phyloP scores from a whole-genome alignment of 2,888 invertebrate genomes.

The Drosophila emarginata region DNA sequence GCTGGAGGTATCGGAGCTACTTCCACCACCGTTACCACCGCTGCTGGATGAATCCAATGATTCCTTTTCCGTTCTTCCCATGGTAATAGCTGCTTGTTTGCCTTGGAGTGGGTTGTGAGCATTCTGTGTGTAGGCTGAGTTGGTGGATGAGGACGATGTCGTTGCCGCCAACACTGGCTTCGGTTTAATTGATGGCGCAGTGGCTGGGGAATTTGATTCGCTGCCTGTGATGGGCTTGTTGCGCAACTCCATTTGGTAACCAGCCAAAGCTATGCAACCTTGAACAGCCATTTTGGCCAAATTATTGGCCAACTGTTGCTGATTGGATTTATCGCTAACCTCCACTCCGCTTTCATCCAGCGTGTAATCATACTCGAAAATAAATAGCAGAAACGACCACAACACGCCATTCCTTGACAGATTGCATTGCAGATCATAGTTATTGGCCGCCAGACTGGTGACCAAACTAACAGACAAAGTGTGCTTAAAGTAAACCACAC shows the following conservation, averaged over 20 bases:
- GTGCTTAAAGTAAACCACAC: slow-evolving; percentile 94
- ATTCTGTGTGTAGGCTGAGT: slow-evolving; percentile 81
- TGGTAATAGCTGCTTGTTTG: slow-evolving; percentile 78
- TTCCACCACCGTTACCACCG: neutral
- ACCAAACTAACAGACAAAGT: slow-evolving; percentile 95
- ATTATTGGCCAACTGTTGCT: slow-evolving; percentile 95
- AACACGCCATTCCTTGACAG: slow-evolving; percentile 93
- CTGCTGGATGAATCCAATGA: slow-evolving; percentile 75
- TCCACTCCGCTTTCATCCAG: slow-evolving; percentile 97
- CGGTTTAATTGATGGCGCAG: slow-evolving; percentile 53
- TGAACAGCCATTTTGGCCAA: slow-evolving; percentile 93
- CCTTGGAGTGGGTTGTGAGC: slow-evolving; percentile 82
- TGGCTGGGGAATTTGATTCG: slow-evolving; percentile 49
- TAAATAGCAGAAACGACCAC: slow-evolving; percentile 94
- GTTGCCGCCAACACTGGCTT: slow-evolving; percentile 29
- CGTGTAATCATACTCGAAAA: slow-evolving; percentile 98
- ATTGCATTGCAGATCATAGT: slow-evolving; percentile 90
- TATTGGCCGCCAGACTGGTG: slow-evolving; percentile 93
- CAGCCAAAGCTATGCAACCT: slow-evolving; percentile 92
- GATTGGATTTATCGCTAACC: slow-evolving; percentile 91
- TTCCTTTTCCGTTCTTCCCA: slow-evolving; percentile 49
- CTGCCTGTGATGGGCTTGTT: slow-evolving; percentile 60
- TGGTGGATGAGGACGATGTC: slow-evolving; percentile 22
- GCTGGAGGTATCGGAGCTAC: slow-evolving; percentile 56
- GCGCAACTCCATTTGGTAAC: slow-evolving; percentile 83